phyloP scores from a whole-genome alignment of 2,888 invertebrate genomes.

The Meiosimyza platycephala region DNA sequence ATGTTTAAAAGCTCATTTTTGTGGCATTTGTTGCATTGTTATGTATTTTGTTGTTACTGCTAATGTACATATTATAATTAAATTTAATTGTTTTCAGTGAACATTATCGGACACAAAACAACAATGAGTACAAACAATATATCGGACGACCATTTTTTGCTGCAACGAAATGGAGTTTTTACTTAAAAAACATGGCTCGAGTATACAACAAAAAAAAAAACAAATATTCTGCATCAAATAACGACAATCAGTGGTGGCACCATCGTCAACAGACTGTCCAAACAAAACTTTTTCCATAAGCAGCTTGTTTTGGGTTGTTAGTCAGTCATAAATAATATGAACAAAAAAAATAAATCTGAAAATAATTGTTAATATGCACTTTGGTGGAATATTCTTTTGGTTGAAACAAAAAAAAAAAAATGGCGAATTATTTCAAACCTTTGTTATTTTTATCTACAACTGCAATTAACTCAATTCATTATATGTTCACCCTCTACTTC shows the following conservation, averaged over 20 bases:
- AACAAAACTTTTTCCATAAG: constrained; percentile 25
- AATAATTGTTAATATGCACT: constrained; percentile 3
- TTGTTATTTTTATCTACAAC: constrained; percentile 22
- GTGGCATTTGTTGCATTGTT: neutral
- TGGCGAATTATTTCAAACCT: constrained; percentile 7
- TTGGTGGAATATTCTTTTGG: neutral
- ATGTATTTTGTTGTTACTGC: constrained; percentile 22
- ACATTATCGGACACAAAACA: constrained; percentile 42
- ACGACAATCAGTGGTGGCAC: neutral
- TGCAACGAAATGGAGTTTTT: no score
- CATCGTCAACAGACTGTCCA: constrained; percentile 7
- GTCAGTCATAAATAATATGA: constrained; percentile 18
- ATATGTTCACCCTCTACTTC: neutral
- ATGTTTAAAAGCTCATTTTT: constrained; percentile 15
- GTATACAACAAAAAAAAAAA: constrained; percentile 40
- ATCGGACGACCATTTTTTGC: constrained; percentile 28
- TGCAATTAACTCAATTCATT: constrained; percentile 26
- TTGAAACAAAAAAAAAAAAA: constrained; percentile 14
- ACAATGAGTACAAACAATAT: constrained; percentile 25
- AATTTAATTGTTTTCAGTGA: constrained; percentile 50
- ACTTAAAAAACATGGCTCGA: constrained; percentile 45
- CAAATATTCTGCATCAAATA: neutral
- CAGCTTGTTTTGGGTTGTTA: constrained; percentile 22
- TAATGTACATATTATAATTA: constrained; percentile 48
- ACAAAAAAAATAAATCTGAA: neutral